Evolutionary conservation across 2,888 invertebrate species (phyloP).

Genomic region (Petrophora chlorosata): DNA sequence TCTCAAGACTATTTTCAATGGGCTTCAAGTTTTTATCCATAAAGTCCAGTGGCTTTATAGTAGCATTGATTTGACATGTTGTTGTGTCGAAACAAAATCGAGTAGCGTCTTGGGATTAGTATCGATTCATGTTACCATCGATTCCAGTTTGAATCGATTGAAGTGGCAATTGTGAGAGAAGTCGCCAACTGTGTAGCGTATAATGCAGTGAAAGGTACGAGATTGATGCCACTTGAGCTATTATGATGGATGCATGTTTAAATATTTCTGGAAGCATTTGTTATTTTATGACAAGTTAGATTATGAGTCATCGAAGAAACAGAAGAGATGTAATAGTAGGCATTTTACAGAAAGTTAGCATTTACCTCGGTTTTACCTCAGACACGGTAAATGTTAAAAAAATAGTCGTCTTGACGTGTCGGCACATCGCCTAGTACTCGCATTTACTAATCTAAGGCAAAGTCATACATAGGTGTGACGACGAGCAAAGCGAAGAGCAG

Average conservation of each 20-base stretch:
- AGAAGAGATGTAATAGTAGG: not conserved
- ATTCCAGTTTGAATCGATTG: conserved; percentile 41
- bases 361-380: too few species aligned
- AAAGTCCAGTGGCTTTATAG: conserved; percentile 25
- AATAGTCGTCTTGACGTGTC: too few species aligned
- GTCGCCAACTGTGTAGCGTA: conserved; percentile 57
- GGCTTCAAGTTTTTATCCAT: conserved; percentile 52
- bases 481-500: too few species aligned
- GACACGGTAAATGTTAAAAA: too few species aligned
- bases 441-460: too few species aligned
- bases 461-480: too few species aligned
- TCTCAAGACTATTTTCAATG: conserved; percentile 43
- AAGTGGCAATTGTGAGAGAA: conserved; percentile 42
- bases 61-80: conserved; percentile 53
- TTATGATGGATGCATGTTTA: conserved; percentile 40
- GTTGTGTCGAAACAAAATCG: conserved; percentile 81
- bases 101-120: conserved; percentile 74
- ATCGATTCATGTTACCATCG: too few species aligned
- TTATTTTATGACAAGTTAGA: not conserved
- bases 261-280: conserved; percentile 35
- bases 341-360: too few species aligned
- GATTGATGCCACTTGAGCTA: conserved; percentile 34
- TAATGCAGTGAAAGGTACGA: conserved; percentile 45
- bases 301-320: not conserved
- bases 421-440: too few species aligned